Base-by-base conservation (phyloP, 2,888 invertebrate species). In the Craniophora ligustri region DNA sequence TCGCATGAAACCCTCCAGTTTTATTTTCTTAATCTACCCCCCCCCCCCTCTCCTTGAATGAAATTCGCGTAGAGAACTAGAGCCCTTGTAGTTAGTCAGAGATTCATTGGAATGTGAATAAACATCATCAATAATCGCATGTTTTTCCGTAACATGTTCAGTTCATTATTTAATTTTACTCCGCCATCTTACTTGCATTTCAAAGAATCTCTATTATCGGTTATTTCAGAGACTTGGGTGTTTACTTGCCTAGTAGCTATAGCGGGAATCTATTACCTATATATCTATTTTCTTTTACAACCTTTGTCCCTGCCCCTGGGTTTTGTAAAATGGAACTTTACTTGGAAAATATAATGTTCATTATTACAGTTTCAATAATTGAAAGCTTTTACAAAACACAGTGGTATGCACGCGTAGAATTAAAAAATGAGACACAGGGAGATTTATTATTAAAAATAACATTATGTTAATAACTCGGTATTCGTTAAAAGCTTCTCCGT, bases 231-330 rank as follows among this genome's bases (percentile, higher is more conserved):
- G 71, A 75, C 55, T 76, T 89, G 79, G 76, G 82, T 91, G 89
- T 91, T 81, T 85, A 93, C 93, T 93, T 93, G 92, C 93, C 87
- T 89, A 91, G 92, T 92, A 93, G 92, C 92, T 93, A 92, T 92
- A 91, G 93, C 93, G 92, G 82, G 65, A 85, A 91, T 82, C 84
- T 85, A 68, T 67, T 71, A 84, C 80, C 81, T 85, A 74, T 82
- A 81, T 82, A 81, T 86, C 76, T 87, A 81, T 81, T 81, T 84
- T 76, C 80, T 84, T 84, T 85, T 85, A 55, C 83, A 84, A 87
- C 87, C 85, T 89, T 68, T 83, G 79, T 84, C 86, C 88, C 81
- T 81, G 72, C 61, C 81, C 79, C 82, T 88, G 89, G 89, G 86
- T 87, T 89, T 90, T 88, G 79, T 84, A 85, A 85, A 85, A 79